Percentiles rank a stretch among this genome's conserved stretches.
Evolutionary conservation across 2,113 vertebrate genomes (phyloP).

Genomic region (Ptilonorhynchus violaceus): DNA sequence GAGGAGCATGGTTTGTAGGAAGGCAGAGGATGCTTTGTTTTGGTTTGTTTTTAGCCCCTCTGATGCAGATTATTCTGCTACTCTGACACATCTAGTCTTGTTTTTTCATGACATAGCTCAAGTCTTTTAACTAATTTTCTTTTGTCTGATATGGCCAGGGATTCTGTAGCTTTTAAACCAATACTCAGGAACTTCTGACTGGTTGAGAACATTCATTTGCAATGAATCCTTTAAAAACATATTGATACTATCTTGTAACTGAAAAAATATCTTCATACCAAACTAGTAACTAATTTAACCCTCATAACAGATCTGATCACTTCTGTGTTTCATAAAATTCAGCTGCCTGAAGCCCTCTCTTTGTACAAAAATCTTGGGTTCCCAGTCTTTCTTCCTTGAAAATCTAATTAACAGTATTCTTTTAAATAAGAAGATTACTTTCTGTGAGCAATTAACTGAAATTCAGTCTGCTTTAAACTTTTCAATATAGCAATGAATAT

Average conservation of each 20-base stretch:
- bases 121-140: not conserved
- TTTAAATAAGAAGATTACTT: slow-evolving; percentile 60
- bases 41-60: not conserved
- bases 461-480: slow-evolving; percentile 57
- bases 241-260: not conserved
- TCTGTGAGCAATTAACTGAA: slow-evolving; percentile 61
- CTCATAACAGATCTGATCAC: not conserved
- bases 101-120: not conserved
- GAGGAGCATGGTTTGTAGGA: not conserved
- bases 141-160: not conserved
- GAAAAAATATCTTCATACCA: not conserved
- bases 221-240: not conserved
- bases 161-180: not conserved
- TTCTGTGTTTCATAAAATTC: not conserved
- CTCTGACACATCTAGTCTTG: not conserved
- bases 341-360: not conserved
- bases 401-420: slow-evolving; percentile 63
- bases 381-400: slow-evolving; percentile 6
- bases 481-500: slow-evolving; percentile 60
- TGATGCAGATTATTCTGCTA: not conserved
- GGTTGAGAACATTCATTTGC: not conserved
- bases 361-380: slow-evolving; percentile 1
- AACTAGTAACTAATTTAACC: slow-evolving; percentile 16
- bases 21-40: fast-evolving
- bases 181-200: not conserved